phyloP scores from a whole-genome alignment of 2,797 vertebrate species.

The Petrocephalus sullivani region DNA sequence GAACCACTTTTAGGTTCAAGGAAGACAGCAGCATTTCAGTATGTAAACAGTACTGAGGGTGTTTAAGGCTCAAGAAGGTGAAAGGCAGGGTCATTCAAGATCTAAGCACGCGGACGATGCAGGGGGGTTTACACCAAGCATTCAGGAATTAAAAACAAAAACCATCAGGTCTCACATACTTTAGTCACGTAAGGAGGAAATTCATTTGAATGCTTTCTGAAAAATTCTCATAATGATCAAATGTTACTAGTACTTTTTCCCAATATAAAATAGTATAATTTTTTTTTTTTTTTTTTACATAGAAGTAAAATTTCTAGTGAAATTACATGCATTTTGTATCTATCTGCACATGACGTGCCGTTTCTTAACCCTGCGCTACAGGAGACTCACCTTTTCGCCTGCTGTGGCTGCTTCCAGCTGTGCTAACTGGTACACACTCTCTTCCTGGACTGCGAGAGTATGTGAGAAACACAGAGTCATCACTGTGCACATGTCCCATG shows the following conservation, averaged over 20 bases:
- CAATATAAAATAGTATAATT: background rate
- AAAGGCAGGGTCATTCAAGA: too few relatives aligned
- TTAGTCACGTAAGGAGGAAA: background rate
- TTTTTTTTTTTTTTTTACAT: background rate
- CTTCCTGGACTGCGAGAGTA: conserved; percentile 71
- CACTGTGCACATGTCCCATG: background rate
- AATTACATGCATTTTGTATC: background rate
- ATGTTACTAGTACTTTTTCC: background rate
- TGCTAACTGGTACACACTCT: conserved; percentile 67
- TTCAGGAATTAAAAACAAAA: too few relatives aligned
- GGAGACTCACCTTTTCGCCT: conserved; percentile 54
- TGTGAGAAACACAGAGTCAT: conserved; percentile 6
- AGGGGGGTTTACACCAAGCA: too few relatives aligned
- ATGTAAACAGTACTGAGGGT: too few relatives aligned
- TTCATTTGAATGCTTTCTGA: background rate
- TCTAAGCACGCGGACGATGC: too few relatives aligned
- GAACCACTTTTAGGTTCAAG: background rate
- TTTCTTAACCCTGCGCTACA: background rate
- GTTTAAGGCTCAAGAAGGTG: too few relatives aligned
- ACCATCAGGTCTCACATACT: too few relatives aligned
- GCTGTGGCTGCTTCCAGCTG: conserved; percentile 70
- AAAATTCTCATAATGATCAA: background rate
- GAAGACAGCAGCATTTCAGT: background rate
- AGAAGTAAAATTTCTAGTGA: background rate
- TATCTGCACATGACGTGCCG: background rate